Evolutionary conservation across 2,797 vertebrate genomes (phyloP), one percentile per base, ranked within the genome.

Genomic region (Falco rusticolus): DNA sequence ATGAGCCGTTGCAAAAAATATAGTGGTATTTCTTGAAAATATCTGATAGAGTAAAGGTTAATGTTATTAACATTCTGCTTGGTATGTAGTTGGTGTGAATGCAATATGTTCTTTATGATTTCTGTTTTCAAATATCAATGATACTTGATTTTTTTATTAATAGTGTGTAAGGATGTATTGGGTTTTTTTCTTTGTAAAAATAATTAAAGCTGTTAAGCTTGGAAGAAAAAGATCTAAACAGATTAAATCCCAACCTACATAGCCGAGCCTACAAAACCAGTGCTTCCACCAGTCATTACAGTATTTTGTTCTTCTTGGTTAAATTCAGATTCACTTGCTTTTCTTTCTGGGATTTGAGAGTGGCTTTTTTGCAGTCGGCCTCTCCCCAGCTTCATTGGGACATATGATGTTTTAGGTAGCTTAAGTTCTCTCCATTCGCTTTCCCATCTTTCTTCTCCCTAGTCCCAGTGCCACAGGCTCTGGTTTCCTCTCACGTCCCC

Each of bases 31-130:
- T 94, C 92, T 97, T 50, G 22, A 96, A 96, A 96, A 94, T 96
- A 93, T 95, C 94, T 96, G 87, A 94, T 92, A 93, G 93, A 94
- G 51, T 93, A 96, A 97, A 96, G 92, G 87, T 95, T 96, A 97
- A 95, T 94, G 87, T 87, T 96, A 92, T 94, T 95, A 97, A 94
- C 76, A 91, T 93, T 94, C 91, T 92, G 71, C 65, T 93, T 97
- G 92, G 87, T 94, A 93, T 75, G 87, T 95, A 94, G 89, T 90
- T 97, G 93, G 72, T 96, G 81, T 93, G 89, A 97, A 97, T 84
- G 81, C 86, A 92, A 83, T 97, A 84, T 89, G 86, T 92, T 96
- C 78, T 88, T 87, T 93, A 90, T 60, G 24, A 92, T 88, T 96
- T 95, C 90, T 95, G 84, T 94, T 95, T 97, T 94, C 89, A 96